A percentile compares a stretch with the other conserved stretches of the same genome.
phyloP scores from a whole-genome alignment of 2,888 invertebrate species.

The Unio pictorum region DNA sequence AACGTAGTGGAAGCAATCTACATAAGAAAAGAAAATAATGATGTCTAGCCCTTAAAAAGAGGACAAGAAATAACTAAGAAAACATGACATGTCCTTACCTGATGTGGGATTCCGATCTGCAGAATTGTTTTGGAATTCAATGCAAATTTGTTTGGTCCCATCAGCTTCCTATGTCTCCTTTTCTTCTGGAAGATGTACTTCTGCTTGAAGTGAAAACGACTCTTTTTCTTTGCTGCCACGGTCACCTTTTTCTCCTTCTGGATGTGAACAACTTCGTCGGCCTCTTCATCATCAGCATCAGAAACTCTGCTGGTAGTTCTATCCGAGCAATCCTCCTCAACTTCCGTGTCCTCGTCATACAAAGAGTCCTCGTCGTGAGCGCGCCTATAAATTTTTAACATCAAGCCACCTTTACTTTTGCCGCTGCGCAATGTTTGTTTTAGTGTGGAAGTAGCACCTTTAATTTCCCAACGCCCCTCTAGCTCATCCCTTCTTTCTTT shows the following conservation, averaged over 20 bases:
- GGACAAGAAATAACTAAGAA: no score
- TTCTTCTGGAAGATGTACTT: slow-evolving; percentile 36
- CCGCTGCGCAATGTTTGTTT: slow-evolving; percentile 18
- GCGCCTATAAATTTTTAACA: slow-evolving; percentile 33
- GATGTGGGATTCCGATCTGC: slow-evolving; percentile 4
- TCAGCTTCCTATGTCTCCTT: slow-evolving; percentile 14
- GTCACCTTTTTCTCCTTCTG: slow-evolving; percentile 6
- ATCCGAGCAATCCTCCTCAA: slow-evolving; percentile 13
- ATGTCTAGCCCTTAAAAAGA: no score
- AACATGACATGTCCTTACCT: neutral
- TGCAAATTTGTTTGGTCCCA: slow-evolving; percentile 1
- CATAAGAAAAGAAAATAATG: no score
- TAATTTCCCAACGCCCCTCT: slow-evolving; percentile 27
- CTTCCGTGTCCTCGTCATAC: slow-evolving; percentile 26
- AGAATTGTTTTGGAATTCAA: slow-evolving; percentile 6
- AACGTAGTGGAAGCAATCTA: no score
- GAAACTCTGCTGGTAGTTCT: neutral
- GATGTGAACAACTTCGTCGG: neutral
- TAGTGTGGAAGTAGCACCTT: slow-evolving; percentile 10
- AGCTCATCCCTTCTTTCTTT: slow-evolving; percentile 13
- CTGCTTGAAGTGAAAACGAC: slow-evolving; percentile 33
- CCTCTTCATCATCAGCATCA: slow-evolving; percentile 4
- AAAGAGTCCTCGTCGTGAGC: slow-evolving; percentile 31
- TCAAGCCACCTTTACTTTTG: slow-evolving; percentile 28
- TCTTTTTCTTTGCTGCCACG: slow-evolving; percentile 16